Conservation (phyloP, 2,797 vertebrate genomes). For the Antennarius maculatus region DNA sequence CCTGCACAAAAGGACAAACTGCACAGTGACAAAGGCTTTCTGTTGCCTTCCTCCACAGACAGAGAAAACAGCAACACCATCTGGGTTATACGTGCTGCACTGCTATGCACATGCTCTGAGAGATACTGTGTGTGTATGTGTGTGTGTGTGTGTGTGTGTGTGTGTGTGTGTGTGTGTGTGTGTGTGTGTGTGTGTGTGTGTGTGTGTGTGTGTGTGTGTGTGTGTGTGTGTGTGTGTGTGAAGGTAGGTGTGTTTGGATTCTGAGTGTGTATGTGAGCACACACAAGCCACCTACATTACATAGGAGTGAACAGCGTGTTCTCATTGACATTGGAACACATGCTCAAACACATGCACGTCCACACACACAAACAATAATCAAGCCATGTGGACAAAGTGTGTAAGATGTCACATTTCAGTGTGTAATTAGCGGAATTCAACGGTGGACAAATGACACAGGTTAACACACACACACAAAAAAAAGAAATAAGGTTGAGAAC, state of each 20-base stretch:
- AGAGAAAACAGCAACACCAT: conserved; percentile 21
- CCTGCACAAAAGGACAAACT: conserved; percentile 44
- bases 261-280: not conserved
- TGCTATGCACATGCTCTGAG: no score
- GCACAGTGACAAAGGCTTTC: conserved; percentile 31
- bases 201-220: not conserved
- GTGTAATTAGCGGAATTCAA: conserved; percentile 48
- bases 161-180: no score
- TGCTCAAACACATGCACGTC: no score
- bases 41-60: conserved; percentile 35
- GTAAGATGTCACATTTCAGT: conserved; percentile 16
- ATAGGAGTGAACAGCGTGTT: not conserved
- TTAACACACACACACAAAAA: conserved; percentile 36
- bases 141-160: no score
- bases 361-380: not conserved
- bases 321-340: not conserved
- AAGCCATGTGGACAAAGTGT: conserved; percentile 6
- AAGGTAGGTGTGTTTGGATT: not conserved
- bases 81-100: not conserved
- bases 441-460: conserved; percentile 54
- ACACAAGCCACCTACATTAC: no score
- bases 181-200: no score
- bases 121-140: not conserved
- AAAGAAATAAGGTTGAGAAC: conserved; percentile 55
- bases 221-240: no score